Percentiles rank a stretch among this genome's conserved stretches.
These are phyloP conservation scores for Pelobates fuscus DNA, from an alignment of 2,113 vertebrate species.

Conservation along the genomic window DNA sequence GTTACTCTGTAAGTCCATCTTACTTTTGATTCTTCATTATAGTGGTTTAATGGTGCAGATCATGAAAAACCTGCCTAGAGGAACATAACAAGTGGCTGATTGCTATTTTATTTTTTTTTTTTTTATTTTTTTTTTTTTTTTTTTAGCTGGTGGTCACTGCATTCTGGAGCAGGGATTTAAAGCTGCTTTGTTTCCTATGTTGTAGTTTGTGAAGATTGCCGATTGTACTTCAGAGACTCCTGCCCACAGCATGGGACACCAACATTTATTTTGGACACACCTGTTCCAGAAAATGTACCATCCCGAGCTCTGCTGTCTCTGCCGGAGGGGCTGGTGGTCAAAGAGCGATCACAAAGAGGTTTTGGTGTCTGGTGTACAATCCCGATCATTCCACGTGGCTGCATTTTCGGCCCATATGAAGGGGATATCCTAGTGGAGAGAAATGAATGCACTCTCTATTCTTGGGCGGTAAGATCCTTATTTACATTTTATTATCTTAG, in stretches of 20 bases:
- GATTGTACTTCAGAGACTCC: slow-evolving; percentile 53
- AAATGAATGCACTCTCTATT: slow-evolving; percentile 61
- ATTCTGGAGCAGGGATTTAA: too few relatives aligned
- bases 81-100: too few relatives aligned
- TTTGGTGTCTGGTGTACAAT: slow-evolving; percentile 58
- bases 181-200: background rate
- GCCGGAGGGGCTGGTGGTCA: slow-evolving; percentile 54
- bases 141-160: too few relatives aligned
- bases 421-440: slow-evolving; percentile 63
- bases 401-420: slow-evolving; percentile 70
- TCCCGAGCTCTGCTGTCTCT: slow-evolving; percentile 54
- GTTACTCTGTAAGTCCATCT: slow-evolving; percentile 47
- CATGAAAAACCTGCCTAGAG: too few relatives aligned
- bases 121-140: too few relatives aligned
- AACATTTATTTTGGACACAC: slow-evolving; percentile 50
- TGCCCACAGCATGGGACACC: slow-evolving; percentile 54
- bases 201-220: slow-evolving; percentile 56
- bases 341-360: slow-evolving; percentile 43
- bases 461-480: slow-evolving; percentile 67
- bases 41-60: background rate
- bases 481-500: background rate
- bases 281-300: slow-evolving; percentile 44
- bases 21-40: background rate
- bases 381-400: slow-evolving; percentile 61
- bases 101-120: too few relatives aligned